Percentiles rank a stretch among this genome's conserved stretches.
Conservation (phyloP, 2,888 invertebrate genomes). For the Leptothorax acervorum region DNA sequence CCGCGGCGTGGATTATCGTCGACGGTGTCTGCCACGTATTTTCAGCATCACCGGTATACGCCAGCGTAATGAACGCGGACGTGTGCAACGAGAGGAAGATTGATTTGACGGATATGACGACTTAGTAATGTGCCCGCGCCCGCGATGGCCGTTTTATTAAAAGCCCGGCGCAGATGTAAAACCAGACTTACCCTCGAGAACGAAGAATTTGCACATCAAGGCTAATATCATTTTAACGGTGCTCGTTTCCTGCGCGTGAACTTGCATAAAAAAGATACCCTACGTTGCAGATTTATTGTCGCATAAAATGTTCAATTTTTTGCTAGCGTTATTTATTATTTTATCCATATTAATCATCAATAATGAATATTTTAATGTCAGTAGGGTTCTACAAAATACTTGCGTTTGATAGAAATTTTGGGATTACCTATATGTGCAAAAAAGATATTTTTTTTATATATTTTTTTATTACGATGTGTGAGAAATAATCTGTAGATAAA, state of each 20-base stretch:
- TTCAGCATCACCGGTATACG: conserved; percentile 19
- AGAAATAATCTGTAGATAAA: not conserved
- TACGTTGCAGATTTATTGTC: not conserved
- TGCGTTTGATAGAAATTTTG: not conserved
- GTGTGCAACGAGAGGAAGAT: conserved; percentile 42
- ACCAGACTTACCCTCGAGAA: conserved; percentile 10
- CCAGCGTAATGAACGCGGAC: conserved; percentile 44
- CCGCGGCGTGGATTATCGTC: conserved; percentile 41
- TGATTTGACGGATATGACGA: conserved; percentile 58
- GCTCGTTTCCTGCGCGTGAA: not conserved
- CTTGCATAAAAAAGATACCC: not conserved
- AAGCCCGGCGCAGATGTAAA: conserved; percentile 47
- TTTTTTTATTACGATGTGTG: not conserved
- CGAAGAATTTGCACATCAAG: conserved; percentile 7
- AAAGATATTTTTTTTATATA: not conserved
- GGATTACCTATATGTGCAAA: not conserved
- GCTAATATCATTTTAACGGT: conserved; percentile 34
- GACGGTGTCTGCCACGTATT: conserved; percentile 34
- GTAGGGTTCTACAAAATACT: not conserved
- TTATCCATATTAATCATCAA: not conserved
- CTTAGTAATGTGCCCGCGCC: conserved; percentile 53
- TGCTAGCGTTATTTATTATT: not conserved
- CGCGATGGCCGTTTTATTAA: conserved; percentile 57
- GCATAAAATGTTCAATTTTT: not conserved
- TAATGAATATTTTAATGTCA: not conserved